Base-by-base conservation (phyloP, 2,888 invertebrate genomes). In the Lasioglossum figueresi region DNA sequence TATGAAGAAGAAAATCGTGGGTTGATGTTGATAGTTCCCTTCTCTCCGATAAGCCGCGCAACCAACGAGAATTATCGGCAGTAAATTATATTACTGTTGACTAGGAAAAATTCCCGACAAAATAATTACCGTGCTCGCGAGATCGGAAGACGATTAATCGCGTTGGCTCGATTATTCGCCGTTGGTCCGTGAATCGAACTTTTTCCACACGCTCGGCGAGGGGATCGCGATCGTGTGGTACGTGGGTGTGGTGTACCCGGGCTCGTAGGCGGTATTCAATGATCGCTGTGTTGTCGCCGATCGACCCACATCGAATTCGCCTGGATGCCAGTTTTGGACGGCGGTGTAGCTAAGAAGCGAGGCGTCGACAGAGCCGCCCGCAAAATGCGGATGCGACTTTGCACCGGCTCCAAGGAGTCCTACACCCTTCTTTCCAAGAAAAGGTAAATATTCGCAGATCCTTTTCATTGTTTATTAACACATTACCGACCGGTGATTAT, bases 371-470 rank as follows among this genome's bases (percentile, higher is more conserved):
- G 93, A 77, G 80, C 90, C 59, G 92, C 88, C 71, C 91, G 91
- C 85, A 94, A 93, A 85, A 94, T 95, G 95, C 93, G 95, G 82
- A 94, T 95, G 94, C 91, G 95, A 82, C 93, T 95, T 31, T 94
- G 95, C 91, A 93, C 92, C 88, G 93, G 93, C 85, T 94, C 95
- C 88, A 95, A 95, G 92, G 95, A 95, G 92, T 95, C 95, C 6
- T 95, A 95, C 87, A 93, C 94, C 72, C 93, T 95, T 68, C 94
- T 94, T 56, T 92, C 94, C n/a, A 95, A 94, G 87, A 95, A 95
- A 93, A 93, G 95, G 95, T 95, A 94, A 92, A 6, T 74, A 1
- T 4, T 48, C 4, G 1, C 27, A 43, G 48, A 48, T 0, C 0
- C 6, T 48, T 48, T 8, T 23, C 8, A 8, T 0, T 48, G 2